These are phyloP conservation scores for Corythaeola cristata DNA, from an alignment of 2,113 vertebrate species.

Conservation along the genomic window DNA sequence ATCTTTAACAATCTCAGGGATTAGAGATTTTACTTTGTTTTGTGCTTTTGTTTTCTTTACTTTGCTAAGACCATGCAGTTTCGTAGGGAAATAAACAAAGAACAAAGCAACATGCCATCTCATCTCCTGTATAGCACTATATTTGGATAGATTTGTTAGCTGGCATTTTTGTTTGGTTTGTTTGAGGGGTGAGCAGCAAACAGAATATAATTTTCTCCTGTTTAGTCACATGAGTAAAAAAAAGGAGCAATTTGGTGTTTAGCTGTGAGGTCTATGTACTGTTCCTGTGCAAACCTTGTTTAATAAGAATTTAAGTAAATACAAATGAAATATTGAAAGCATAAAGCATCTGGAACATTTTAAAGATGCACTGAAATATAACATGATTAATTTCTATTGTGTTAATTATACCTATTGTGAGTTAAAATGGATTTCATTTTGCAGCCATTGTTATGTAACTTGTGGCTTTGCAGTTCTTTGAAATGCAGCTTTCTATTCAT, in stretches of 20 bases:
- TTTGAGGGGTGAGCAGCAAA: not conserved
- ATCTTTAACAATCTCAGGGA: not conserved
- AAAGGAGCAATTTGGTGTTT: not conserved
- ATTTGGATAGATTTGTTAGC: not conserved
- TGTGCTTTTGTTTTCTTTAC: not conserved
- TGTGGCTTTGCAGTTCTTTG: constrained; percentile 36
- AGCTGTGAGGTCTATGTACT: not conserved
- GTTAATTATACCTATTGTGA: constrained; percentile 11
- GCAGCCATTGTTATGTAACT: constrained; percentile 10
- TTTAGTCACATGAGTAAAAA: not conserved
- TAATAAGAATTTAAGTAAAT: constrained; percentile 7
- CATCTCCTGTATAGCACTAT: not conserved
- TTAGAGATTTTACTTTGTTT: not conserved
- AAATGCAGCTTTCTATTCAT: constrained; percentile 19
- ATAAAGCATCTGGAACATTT: constrained; percentile 32
- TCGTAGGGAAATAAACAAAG: not conserved
- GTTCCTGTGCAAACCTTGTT: not conserved
- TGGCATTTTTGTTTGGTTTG: not conserved
- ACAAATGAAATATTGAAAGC: not conserved
- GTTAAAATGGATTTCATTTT: not conserved
- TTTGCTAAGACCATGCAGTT: not conserved
- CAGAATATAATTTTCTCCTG: not conserved
- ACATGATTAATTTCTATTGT: not conserved
- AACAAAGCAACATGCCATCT: not conserved
- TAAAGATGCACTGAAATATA: constrained; percentile 18